Evolutionary conservation across 1,140 invertebrate genomes (phyloP), one percentile per base, ranked within the genome.

Genomic region (Galleria mellonella): DNA sequence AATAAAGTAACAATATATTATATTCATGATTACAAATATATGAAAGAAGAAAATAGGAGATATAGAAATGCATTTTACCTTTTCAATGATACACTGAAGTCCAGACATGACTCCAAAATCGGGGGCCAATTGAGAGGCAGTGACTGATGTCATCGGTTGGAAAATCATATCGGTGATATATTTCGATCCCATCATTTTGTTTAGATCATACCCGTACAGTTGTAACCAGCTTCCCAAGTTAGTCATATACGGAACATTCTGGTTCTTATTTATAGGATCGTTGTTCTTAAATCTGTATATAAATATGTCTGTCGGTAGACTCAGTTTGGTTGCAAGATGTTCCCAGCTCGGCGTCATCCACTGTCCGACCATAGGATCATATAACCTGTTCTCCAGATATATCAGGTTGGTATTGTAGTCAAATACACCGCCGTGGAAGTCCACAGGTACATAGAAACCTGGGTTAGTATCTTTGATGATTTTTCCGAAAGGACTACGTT

Each of bases 261-360:
- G 89, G 36, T 90, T 91, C 4, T 89, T 89, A 74, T 98, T 98
- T 48, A 98, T 91, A 0, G 96, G 96, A 77, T 98, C 95, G 63
- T 98, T 98, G 62, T 96, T 95, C 49, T 93, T 90, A 87, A 96
- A 97, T 47, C 96, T 88, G 65, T 98, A 97, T 43, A 96, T 94
- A 67, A 97, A 97, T 12, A 98, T 93, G 65, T 96, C 94, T 0
- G 93, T 95, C 0, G 96, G 95, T 9, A 92, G 90, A 6, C 91
- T 94, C 37, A 97, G 86, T 67, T 89, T 89, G 9, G 93, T 93
- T 0, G 95, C 93, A 49, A 97, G 88, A 50, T 93, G 90, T 61
- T 96, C 93, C 93, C 96, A 98, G 17, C 93, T 91, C 0, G 97
- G 97, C 0, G 95, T 96, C 90, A 98, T 94, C 95, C 96, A 98